Percentiles rank a stretch among this genome's conserved stretches.
These are phyloP conservation scores for Arvicanthis niloticus DNA, from an alignment of 2,113 vertebrate genomes.

Conservation along the genomic window DNA sequence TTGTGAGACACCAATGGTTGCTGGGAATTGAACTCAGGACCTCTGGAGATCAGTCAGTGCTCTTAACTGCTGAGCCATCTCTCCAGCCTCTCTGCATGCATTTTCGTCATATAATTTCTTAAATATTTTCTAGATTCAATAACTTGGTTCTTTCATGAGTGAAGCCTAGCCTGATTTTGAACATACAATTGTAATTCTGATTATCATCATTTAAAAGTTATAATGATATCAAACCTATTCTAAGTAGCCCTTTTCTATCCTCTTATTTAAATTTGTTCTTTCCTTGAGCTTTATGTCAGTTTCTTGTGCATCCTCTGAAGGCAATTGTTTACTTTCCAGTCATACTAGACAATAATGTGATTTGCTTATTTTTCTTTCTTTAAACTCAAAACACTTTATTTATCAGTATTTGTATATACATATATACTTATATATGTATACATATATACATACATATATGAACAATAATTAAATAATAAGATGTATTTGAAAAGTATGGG, in stretches of 20 bases:
- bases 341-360: background rate
- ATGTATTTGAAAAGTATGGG: no score
- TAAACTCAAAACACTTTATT: no score
- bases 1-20: no score
- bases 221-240: background rate
- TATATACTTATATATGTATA: no score
- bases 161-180: background rate
- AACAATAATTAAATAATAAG: no score
- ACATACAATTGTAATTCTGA: background rate
- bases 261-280: background rate
- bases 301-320: conserved; percentile 17
- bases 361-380: background rate
- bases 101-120: background rate
- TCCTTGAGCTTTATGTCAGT: background rate
- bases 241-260: background rate
- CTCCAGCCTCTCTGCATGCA: background rate
- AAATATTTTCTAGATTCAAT: background rate
- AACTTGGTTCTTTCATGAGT: background rate
- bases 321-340: background rate
- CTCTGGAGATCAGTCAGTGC: no score
- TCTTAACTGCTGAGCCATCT: no score
- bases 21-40: no score
- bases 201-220: background rate
- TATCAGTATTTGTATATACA: no score
- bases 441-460: no score